A percentile compares a stretch with the other conserved stretches of the same genome.
These are phyloP conservation scores for Sceloporus undulatus DNA, from an alignment of 2,113 vertebrate species.

Conservation along the genomic window DNA sequence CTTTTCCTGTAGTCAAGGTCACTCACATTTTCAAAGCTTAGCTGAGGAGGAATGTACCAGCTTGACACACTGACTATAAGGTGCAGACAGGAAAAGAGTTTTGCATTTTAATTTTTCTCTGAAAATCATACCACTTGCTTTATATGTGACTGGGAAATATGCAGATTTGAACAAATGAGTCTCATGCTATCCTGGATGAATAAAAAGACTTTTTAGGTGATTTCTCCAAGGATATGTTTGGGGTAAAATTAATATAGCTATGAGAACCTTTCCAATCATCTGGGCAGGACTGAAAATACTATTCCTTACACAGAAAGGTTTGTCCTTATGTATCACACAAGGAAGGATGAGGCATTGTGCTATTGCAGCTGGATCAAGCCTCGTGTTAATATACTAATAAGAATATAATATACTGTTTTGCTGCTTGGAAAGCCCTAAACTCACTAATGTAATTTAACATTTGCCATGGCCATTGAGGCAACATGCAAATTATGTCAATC, in stretches of 20 bases:
- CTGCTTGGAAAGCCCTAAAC: neutral
- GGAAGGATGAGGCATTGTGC: neutral
- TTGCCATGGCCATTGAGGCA: neutral
- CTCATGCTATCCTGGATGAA: neutral
- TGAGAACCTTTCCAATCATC: neutral
- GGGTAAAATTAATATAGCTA: neutral
- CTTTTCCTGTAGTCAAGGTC: too few species aligned
- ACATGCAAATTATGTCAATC: slow-evolving; percentile 3
- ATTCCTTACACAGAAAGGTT: neutral
- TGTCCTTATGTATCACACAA: neutral
- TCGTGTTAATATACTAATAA: neutral
- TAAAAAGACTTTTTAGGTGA: neutral
- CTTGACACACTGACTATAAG: too few species aligned
- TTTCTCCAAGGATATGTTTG: neutral
- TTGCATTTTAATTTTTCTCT: too few species aligned
- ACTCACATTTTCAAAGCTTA: too few species aligned
- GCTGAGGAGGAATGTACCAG: too few species aligned
- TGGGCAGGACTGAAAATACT: too few species aligned
- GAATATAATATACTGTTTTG: neutral
- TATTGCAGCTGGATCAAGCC: neutral
- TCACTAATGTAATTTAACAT: neutral
- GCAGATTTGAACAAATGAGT: neutral
- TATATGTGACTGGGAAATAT: neutral
- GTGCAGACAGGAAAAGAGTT: too few species aligned
- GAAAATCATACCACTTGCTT: neutral